Base-by-base conservation (phyloP, 2,888 invertebrate species). In the Amphipoea lucens region DNA sequence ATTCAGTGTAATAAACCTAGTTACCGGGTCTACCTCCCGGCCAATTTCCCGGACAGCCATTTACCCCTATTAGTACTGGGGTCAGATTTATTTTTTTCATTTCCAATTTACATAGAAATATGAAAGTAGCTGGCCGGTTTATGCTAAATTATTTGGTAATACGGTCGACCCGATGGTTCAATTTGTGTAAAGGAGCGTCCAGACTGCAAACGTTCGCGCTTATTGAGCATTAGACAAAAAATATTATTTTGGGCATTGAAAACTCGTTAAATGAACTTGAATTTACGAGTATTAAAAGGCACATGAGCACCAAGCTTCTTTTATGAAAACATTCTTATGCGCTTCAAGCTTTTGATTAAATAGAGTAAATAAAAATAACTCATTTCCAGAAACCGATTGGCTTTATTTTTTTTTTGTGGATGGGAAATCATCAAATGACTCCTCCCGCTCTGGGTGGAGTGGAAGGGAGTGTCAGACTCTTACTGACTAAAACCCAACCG, bases 91-190 rank as follows among this genome's bases (percentile, higher is more conserved):
- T 74, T 75, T 71, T 86, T 84, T 78, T 74, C 67, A 87, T 83
- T 86, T 73, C 76, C 78, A 71, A 83, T 83, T 77, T 86, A 70
- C 73, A 82, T 83, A 69, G 68, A 86, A 86, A 86, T 83, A 86
- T 82, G 83, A 74, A 74, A 75, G 48, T 65, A 45, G 48, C 62
- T 62, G 60, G 70, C 14, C 60, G 68, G 67, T 72, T 72, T 83
- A 87, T 87, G 87, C 63, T 72, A 83, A 84, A 83, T 78, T 87
- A 87, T 74, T 84, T 83, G 87, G 74, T 74, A 84, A 83, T 87
- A 72, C 62, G 54, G 79, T 36, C 60, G 74, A 84, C 71, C 84
- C 74, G 48, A 72, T 73, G 73, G 67, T 74, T 72, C 67, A 74
- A 83, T 87, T 84, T 83, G 51, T 68, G 60, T 83, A 54, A 83